Evolutionary conservation across 2,888 invertebrate genomes (phyloP).

Genomic region (Cephus pulcher): DNA sequence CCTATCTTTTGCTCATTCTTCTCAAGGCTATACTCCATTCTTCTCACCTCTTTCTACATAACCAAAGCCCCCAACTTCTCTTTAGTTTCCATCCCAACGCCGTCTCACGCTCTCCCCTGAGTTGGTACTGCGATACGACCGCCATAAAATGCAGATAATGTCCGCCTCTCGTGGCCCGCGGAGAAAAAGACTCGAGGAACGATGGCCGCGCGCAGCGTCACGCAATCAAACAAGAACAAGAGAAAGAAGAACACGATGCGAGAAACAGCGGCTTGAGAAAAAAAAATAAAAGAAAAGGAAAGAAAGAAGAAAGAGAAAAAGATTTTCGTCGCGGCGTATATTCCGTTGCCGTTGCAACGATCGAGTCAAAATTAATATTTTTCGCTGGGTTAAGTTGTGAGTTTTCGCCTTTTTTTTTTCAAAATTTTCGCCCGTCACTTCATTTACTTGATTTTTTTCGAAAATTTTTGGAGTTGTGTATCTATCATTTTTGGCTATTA

Average conservation of each 20-base stretch:
- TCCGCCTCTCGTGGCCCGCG: slow-evolving; percentile 29
- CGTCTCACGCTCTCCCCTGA: neutral
- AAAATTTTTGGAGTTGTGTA: too few species aligned
- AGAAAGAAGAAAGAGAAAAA: too few species aligned
- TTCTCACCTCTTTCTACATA: neutral
- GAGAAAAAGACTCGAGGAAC: neutral
- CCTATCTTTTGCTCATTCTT: neutral
- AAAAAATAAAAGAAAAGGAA: neutral
- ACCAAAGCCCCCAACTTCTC: neutral
- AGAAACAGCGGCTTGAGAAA: slow-evolving; percentile 24
- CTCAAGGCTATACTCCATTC: slow-evolving; percentile 11
- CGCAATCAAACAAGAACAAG: slow-evolving; percentile 17
- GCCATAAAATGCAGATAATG: slow-evolving; percentile 65
- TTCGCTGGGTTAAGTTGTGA: too few species aligned
- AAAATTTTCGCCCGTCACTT: too few species aligned
- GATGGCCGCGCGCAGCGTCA: neutral
- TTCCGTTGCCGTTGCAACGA: neutral
- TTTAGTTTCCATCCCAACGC: neutral
- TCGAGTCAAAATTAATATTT: too few species aligned
- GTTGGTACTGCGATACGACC: neutral
- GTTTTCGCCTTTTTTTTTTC: too few species aligned
- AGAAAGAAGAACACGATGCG: slow-evolving; percentile 13
- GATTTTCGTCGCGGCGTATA: neutral
- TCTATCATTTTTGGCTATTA: neutral
- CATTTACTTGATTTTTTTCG: neutral